Conservation (phyloP, 2,113 vertebrate species). For the Xiphorhynchus elegans region DNA sequence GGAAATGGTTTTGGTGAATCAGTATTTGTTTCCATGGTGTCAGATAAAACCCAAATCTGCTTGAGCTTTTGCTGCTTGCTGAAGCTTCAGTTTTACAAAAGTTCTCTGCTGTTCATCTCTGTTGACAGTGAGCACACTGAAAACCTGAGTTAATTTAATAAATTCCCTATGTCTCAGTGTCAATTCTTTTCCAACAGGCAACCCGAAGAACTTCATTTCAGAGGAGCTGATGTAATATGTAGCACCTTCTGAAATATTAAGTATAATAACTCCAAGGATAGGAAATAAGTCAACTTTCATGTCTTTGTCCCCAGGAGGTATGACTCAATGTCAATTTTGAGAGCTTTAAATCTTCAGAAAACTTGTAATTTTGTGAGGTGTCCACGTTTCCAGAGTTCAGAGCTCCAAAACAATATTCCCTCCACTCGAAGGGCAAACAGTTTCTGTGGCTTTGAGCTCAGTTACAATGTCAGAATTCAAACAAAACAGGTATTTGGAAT, state of each 20-base stretch:
- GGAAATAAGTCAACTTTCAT: constrained; percentile 32
- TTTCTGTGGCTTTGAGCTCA: background rate
- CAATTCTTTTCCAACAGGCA: constrained; percentile 28
- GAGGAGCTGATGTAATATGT: constrained; percentile 28
- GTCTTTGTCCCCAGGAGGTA: background rate
- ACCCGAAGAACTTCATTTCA: constrained; percentile 24
- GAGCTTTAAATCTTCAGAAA: constrained; percentile 17
- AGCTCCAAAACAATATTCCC: constrained; percentile 1
- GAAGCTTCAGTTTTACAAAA: constrained; percentile 34
- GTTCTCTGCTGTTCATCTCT: background rate
- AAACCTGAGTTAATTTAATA: constrained; percentile 50
- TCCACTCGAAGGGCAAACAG: background rate
- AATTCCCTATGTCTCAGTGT: constrained; percentile 22
- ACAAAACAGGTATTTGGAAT: background rate
- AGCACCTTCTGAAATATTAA: constrained; percentile 39
- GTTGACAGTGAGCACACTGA: background rate
- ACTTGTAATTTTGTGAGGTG: background rate
- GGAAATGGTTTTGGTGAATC: background rate
- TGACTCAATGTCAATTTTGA: constrained; percentile 23
- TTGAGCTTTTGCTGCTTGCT: background rate
- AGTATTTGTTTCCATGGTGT: constrained; percentile 31
- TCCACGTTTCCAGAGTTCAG: background rate
- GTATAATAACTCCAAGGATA: background rate
- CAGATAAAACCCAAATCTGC: background rate
- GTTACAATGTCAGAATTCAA: background rate